A percentile compares a stretch with the other conserved stretches of the same genome.
Conservation (phyloP, 2,113 vertebrate species). For the Montifringilla adamsi region DNA sequence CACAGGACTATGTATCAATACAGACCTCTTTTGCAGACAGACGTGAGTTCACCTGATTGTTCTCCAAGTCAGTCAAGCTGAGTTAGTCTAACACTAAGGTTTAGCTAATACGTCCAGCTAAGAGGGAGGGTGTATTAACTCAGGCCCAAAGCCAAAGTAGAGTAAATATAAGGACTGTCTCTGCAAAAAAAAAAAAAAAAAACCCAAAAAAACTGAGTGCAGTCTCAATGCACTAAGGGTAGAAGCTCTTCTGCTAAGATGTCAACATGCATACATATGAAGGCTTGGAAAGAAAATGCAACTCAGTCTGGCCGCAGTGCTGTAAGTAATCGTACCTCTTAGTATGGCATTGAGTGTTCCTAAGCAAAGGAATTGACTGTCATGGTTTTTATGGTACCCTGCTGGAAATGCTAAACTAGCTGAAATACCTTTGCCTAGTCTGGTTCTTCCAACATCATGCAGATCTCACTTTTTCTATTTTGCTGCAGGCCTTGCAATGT, state of each 20-base stretch:
- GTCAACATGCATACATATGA: neutral
- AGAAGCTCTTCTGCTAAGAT: neutral
- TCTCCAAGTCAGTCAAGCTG: neutral
- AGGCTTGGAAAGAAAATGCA: neutral
- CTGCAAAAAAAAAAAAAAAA: neutral
- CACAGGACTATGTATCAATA: neutral
- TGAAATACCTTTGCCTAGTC: neutral
- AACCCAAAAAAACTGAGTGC: neutral
- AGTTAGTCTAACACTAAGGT: neutral
- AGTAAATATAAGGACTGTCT: neutral
- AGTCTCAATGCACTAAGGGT: neutral
- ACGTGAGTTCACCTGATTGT: constrained; percentile 17
- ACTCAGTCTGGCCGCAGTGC: neutral
- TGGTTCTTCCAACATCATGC: neutral
- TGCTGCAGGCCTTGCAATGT: neutral
- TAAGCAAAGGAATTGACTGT: neutral
- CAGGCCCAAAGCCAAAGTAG: neutral
- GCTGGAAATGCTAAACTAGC: neutral
- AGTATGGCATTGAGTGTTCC: neutral
- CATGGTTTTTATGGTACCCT: neutral
- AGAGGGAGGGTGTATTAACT: neutral
- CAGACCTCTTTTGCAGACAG: neutral
- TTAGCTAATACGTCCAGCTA: neutral
- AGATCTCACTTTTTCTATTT: neutral
- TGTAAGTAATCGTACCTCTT: neutral